Conservation (phyloP, 2,113 vertebrate species). For the Plotosus lineatus region DNA sequence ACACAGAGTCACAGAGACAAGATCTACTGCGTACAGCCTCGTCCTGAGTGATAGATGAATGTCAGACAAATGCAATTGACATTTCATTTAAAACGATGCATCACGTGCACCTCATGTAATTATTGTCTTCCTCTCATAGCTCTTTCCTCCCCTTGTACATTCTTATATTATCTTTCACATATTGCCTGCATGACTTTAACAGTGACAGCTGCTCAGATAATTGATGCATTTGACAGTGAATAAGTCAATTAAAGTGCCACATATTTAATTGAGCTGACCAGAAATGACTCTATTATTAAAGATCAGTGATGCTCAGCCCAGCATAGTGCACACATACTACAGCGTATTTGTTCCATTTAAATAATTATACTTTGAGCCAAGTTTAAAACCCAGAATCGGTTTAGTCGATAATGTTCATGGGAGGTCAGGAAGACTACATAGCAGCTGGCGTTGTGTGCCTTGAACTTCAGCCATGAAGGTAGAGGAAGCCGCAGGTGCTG, state of each 20-base stretch:
- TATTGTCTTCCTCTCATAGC: constrained; percentile 20
- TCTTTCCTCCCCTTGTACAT: background rate
- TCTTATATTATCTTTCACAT: background rate
- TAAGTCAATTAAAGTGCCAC: constrained; percentile 59
- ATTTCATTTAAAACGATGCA: constrained; percentile 45
- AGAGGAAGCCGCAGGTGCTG: no score
- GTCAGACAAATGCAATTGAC: constrained; percentile 17
- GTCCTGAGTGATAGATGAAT: constrained; percentile 7
- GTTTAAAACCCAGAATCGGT: background rate
- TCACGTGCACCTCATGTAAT: constrained; percentile 19
- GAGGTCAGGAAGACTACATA: background rate
- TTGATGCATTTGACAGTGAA: constrained; percentile 58
- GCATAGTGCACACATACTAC: constrained; percentile 4
- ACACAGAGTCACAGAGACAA: background rate
- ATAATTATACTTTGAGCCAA: background rate
- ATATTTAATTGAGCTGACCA: constrained; percentile 59
- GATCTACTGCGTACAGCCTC: background rate
- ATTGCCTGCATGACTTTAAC: constrained; percentile 40
- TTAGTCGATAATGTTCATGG: background rate
- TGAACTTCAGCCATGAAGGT: no score
- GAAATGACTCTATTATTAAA: constrained; percentile 56
- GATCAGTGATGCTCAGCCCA: constrained; percentile 7
- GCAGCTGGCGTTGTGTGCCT: no score
- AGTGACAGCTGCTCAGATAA: constrained; percentile 52
- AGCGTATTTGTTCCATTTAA: constrained; percentile 1